Base-by-base conservation (phyloP, 2,797 vertebrate genomes). In the Tympanoctomys barrerae region DNA sequence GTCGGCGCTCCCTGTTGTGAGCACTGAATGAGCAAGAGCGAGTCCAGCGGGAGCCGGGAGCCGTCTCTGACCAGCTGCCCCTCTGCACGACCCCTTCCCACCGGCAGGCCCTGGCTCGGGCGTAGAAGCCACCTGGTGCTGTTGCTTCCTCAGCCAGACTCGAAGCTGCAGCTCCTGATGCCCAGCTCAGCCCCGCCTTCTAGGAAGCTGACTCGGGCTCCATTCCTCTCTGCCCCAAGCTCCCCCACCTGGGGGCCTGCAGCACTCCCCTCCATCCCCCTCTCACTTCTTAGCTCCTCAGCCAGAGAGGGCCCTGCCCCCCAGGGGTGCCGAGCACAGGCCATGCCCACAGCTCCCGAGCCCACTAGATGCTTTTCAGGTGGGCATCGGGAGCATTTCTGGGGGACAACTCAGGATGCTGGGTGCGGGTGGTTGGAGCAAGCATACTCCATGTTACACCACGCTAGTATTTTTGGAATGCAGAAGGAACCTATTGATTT, bases 1-100 rank as follows among this genome's bases (percentile, higher is more conserved):
- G 26, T 59, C 52, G 22, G 31, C 36, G 52, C n/a, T 46, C n/a
- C 21, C 24, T 2, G 1, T 13, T 33, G 22, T 19, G 3, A 7
- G 24, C 14, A 0, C 0, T 18, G 39, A 24, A 19, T 1, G 18
- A 46, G 42, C 39, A 12, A 22, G 77, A 13, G 0, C 5, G 31
- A 21, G 1, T 5, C 22, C 4, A 4, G n/a, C 2, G 0, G 0
- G 68, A 46, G 28, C 68, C 2, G 0, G 0, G 68, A 46, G 28
- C 68, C 16, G 36, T 26, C 59, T 28, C 59, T 49, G 2, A 4
- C 46, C 5, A 13, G 77, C 33, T 4, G 19, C 39, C 49, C 54
- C 62, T 33, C 21, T 2, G 11, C 54, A 10, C 4, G 12, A 36
- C 31, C 24, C 13, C 14, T 33, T 13, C 49, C 36, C 33, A 3